phyloP scores from a whole-genome alignment of 1,140 invertebrate species.

The Adelges cooleyi region DNA sequence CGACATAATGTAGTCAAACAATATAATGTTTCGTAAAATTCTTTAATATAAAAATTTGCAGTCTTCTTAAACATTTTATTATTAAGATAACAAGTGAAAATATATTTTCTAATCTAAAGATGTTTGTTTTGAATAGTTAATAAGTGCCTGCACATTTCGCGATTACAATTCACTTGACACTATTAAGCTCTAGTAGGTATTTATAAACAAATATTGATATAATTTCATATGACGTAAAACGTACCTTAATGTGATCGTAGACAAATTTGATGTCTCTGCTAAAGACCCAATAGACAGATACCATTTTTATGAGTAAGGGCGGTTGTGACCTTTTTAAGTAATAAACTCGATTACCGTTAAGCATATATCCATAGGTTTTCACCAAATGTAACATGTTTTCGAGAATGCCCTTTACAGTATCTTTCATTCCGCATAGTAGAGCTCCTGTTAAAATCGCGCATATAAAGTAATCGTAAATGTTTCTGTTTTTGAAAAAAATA shows the following conservation, averaged over 20 bases:
- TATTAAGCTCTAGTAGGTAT: background rate
- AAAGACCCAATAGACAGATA: constrained; percentile 50
- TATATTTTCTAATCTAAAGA: background rate
- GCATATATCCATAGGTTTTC: constrained; percentile 54
- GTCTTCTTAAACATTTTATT: background rate
- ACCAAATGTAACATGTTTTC: constrained; percentile 60
- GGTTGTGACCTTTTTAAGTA: constrained; percentile 68
- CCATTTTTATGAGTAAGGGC: constrained; percentile 66
- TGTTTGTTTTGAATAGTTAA: background rate
- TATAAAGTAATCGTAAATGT: no score
- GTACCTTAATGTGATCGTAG: constrained; percentile 41
- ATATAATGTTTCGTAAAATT: background rate
- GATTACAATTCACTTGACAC: background rate
- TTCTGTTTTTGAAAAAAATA: no score
- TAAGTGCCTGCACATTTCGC: background rate
- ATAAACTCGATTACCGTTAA: constrained; percentile 66
- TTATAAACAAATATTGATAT: background rate
- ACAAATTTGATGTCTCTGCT: constrained; percentile 56
- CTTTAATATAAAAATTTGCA: background rate
- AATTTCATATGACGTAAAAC: background rate
- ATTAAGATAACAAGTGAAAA: background rate
- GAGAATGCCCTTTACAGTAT: constrained; percentile 61
- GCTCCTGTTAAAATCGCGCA: constrained; percentile 46
- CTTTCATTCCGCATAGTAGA: constrained; percentile 57
- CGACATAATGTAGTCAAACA: background rate